Conservation (phyloP, 37 sponge, comb jelly and placozoan genomes). For the Spongilla lacustris region DNA sequence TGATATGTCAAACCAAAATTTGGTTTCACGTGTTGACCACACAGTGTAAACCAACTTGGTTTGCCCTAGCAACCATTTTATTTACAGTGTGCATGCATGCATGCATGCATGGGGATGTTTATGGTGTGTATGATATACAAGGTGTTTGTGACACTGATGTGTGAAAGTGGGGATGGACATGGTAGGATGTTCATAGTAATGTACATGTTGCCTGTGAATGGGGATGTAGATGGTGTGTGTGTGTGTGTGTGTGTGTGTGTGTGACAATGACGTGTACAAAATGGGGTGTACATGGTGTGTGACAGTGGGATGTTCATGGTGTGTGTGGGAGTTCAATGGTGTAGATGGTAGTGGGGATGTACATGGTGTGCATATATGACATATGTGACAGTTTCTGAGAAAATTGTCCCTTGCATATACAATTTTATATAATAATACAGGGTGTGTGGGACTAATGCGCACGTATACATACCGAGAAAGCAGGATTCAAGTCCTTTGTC, state of each 20-base stretch:
- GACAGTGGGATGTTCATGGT: constrained; percentile 1
- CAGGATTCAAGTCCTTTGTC: constrained; percentile 1
- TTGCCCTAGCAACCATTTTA: constrained; percentile 1
- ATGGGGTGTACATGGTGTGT: constrained; percentile 1
- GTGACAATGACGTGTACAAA: not conserved
- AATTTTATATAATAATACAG: not conserved
- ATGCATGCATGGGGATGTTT: not conserved
- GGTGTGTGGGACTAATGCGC: not conserved
- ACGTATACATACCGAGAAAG: not conserved
- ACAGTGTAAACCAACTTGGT: constrained; percentile 1
- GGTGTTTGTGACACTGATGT: constrained; percentile 1
- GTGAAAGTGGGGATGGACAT: constrained; percentile 1
- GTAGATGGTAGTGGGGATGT: not conserved
- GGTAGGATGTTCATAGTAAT: constrained; percentile 1
- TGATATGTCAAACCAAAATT: constrained; percentile 1
- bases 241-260: not conserved
- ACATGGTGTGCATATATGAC: constrained; percentile 1
- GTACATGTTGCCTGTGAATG: constrained; percentile 1
- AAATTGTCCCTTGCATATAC: not conserved
- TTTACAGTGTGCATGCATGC: not conserved
- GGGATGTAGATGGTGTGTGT: constrained; percentile 1
- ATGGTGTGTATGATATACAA: not conserved
- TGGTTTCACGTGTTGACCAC: not conserved
- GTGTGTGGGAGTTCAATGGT: not conserved
- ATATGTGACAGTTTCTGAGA: constrained; percentile 1